Percentiles rank a stretch among this genome's conserved stretches.
Conservation (phyloP, 2,113 vertebrate genomes). For the Pedetes capensis region DNA sequence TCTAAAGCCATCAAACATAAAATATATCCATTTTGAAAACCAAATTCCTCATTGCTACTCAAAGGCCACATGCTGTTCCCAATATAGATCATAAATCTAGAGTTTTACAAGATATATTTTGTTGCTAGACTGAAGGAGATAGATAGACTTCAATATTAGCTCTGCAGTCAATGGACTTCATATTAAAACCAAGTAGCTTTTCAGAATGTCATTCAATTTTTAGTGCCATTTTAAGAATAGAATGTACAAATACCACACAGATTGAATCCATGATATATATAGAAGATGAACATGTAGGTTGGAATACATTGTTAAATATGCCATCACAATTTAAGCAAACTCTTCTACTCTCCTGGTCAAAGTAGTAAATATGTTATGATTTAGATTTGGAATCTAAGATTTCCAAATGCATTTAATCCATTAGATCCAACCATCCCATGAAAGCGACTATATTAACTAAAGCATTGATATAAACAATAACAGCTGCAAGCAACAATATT, state of each 20-base stretch:
- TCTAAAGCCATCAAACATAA: not conserved
- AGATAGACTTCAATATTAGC: not conserved
- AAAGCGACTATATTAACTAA: not conserved
- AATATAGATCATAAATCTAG: not conserved
- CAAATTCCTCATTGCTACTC: not conserved
- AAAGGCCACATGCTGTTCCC: not conserved
- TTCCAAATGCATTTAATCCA: not conserved
- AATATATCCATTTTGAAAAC: slow-evolving; percentile 30
- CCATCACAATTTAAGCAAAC: not conserved
- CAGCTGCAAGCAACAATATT: not conserved
- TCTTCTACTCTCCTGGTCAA: not conserved
- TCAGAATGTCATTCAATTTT: not conserved
- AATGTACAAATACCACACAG: not conserved
- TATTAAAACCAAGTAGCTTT: slow-evolving; percentile 29
- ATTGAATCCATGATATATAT: not conserved
- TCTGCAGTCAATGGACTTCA: slow-evolving; percentile 3
- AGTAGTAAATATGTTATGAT: not conserved
- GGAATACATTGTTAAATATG: not conserved
- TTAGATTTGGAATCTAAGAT: not conserved
- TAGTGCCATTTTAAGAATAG: slow-evolving; percentile 31
- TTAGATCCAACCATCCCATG: not conserved
- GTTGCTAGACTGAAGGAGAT: not conserved
- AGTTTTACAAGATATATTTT: slow-evolving; percentile 6
- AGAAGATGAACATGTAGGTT: not conserved
- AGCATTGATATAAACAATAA: not conserved